A percentile compares a stretch with the other conserved stretches of the same genome.
These are phyloP conservation scores for Phalangium opilio DNA, from an alignment of 2,888 invertebrate genomes.

Conservation along the genomic window DNA sequence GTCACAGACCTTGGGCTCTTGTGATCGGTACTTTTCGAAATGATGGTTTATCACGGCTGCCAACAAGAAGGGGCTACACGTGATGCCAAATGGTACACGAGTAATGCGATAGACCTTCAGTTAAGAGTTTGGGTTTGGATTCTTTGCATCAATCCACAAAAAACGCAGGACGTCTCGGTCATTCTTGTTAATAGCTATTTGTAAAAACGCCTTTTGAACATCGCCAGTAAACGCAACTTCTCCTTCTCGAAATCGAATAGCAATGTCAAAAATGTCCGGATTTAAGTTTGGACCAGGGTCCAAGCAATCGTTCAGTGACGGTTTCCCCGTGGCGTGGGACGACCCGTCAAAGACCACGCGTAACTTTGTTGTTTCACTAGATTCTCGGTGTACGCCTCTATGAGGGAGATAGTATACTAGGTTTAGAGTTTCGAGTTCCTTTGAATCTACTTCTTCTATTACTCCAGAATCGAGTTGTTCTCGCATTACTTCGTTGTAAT, in stretches of 20 bases:
- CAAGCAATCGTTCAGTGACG: slow-evolving; percentile 8
- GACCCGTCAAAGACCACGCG: slow-evolving; percentile 9
- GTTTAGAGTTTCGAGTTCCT: not conserved
- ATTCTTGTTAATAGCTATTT: slow-evolving; percentile 1
- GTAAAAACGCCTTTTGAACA: slow-evolving; percentile 7
- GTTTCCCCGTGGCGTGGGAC: not conserved
- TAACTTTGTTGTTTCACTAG: slow-evolving; percentile 1
- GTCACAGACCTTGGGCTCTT: too few species aligned
- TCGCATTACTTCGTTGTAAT: not conserved
- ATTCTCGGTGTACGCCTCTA: slow-evolving; percentile 1
- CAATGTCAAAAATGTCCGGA: not conserved
- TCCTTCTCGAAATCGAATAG: slow-evolving; percentile 8
- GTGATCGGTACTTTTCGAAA: too few species aligned
- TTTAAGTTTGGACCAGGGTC: slow-evolving; percentile 5
- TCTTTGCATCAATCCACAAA: not conserved
- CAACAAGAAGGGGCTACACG: too few species aligned
- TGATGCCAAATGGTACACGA: too few species aligned
- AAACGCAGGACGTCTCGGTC: slow-evolving; percentile 5
- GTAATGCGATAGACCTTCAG: too few species aligned
- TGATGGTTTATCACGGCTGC: too few species aligned
- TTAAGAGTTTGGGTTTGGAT: too few species aligned
- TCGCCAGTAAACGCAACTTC: slow-evolving; percentile 6
- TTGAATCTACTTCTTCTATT: too few species aligned
- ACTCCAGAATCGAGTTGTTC: too few species aligned
- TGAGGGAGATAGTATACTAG: slow-evolving; percentile 6